Evolutionary conservation across 2,888 invertebrate genomes (phyloP).

Genomic region (Epistrophella euchroma): DNA sequence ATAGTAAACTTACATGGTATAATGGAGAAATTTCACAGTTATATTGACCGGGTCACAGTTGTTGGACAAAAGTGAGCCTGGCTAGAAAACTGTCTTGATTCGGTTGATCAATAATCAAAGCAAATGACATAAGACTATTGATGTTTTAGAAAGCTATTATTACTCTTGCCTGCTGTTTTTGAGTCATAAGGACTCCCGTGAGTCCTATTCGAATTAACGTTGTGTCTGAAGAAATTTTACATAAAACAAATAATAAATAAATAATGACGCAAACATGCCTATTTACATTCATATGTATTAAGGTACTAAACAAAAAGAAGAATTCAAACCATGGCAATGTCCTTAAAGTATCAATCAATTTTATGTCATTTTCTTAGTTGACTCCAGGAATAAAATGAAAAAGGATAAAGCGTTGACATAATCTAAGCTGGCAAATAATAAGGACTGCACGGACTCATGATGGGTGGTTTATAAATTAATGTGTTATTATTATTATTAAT

Average conservation of each 20-base stretch:
- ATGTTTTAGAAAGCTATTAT: neutral
- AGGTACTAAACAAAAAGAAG: slow-evolving; percentile 22
- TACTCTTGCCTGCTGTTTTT: neutral
- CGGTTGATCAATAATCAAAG: slow-evolving; percentile 62
- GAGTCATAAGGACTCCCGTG: neutral
- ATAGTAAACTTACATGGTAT: neutral
- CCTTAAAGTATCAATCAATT: slow-evolving; percentile 31
- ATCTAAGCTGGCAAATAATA: neutral
- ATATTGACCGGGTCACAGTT: slow-evolving; percentile 17
- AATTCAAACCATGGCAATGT: neutral
- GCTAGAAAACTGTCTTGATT: slow-evolving; percentile 32
- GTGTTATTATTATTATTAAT: slow-evolving; percentile 55
- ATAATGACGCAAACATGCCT: slow-evolving; percentile 6
- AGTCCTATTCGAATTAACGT: neutral
- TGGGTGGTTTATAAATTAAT: neutral
- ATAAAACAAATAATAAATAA: slow-evolving; percentile 31
- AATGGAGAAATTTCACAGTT: slow-evolving; percentile 15
- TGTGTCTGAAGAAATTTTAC: slow-evolving; percentile 36
- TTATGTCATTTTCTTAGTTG: neutral
- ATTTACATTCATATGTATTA: neutral
- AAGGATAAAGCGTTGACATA: neutral
- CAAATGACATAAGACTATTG: slow-evolving; percentile 42
- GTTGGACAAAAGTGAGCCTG: neutral
- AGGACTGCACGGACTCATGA: neutral
- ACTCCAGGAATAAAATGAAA: neutral